Percentiles rank a stretch among this genome's conserved stretches.
Evolutionary conservation across 2,113 vertebrate species (phyloP).

Genomic region (Grus americana): DNA sequence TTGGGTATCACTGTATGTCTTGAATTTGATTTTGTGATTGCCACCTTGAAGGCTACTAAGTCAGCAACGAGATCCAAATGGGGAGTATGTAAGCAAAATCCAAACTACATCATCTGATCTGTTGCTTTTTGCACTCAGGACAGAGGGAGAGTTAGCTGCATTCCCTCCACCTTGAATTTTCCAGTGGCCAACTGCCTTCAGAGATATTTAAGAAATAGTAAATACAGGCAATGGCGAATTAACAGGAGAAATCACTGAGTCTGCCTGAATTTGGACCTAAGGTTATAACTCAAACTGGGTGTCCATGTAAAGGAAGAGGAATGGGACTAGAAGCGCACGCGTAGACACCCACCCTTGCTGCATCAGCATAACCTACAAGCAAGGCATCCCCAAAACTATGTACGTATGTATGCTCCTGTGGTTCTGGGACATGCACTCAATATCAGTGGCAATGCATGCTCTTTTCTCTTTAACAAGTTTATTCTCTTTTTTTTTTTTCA

Average conservation of each 20-base stretch:
- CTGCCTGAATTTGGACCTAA: background rate
- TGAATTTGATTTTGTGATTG: background rate
- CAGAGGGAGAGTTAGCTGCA: background rate
- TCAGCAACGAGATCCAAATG: background rate
- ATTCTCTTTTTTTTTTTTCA: background rate
- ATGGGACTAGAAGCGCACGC: background rate
- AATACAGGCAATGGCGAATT: background rate
- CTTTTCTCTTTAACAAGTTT: background rate
- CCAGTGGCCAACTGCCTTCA: background rate
- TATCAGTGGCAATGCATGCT: background rate
- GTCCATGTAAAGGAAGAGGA: background rate
- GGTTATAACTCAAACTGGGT: background rate
- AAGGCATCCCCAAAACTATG: background rate
- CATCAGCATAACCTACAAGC: background rate
- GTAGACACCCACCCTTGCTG: background rate
- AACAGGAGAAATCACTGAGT: background rate
- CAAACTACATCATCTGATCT: background rate
- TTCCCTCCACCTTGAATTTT: background rate
- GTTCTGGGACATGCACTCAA: background rate
- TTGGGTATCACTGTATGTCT: background rate
- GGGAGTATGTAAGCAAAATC: background rate
- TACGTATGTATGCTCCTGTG: fast-evolving
- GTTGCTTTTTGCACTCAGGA: background rate
- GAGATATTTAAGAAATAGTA: background rate
- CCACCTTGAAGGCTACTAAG: background rate